These are phyloP conservation scores for Cyrtodaria siliqua DNA, from an alignment of 2,888 invertebrate genomes.

Conservation along the genomic window DNA sequence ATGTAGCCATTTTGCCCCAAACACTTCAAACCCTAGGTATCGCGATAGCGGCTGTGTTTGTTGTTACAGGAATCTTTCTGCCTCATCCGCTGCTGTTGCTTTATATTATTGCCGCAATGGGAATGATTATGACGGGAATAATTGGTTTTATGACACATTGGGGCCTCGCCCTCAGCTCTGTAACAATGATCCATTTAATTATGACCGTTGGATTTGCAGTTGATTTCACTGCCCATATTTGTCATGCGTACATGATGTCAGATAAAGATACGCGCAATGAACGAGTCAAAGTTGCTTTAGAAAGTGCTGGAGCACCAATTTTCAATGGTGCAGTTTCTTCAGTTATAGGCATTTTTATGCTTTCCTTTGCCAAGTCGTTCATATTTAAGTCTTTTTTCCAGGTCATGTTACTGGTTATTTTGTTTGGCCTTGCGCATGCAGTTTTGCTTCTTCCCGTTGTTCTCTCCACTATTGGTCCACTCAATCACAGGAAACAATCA, in stretches of 20 bases:
- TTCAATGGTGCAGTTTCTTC: slow-evolving; percentile 75
- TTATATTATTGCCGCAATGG: slow-evolving; percentile 75
- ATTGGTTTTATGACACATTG: slow-evolving; percentile 80
- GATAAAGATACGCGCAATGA: slow-evolving; percentile 42
- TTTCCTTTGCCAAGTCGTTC: slow-evolving; percentile 68
- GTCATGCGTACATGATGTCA: slow-evolving; percentile 70
- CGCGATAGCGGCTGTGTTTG: slow-evolving; percentile 76
- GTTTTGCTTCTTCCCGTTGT: no score
- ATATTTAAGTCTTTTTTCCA: slow-evolving; percentile 76
- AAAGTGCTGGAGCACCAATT: slow-evolving; percentile 70
- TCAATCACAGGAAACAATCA: no score
- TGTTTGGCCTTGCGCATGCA: no score
- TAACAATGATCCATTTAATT: slow-evolving; percentile 82
- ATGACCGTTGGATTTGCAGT: slow-evolving; percentile 82
- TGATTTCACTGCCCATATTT: slow-evolving; percentile 77
- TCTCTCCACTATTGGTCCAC: no score
- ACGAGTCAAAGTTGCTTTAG: slow-evolving; percentile 59
- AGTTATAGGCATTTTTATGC: slow-evolving; percentile 67
- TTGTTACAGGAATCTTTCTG: slow-evolving; percentile 79
- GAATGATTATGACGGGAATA: slow-evolving; percentile 77
- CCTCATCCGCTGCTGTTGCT: slow-evolving; percentile 77
- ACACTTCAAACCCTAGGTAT: slow-evolving; percentile 79
- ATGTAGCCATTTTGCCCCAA: slow-evolving; percentile 74
- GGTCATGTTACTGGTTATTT: slow-evolving; percentile 74
- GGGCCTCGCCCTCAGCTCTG: slow-evolving; percentile 76